These are phyloP conservation scores for Natrix natrix DNA, from an alignment of 2,797 vertebrate genomes.

Conservation along the genomic window DNA sequence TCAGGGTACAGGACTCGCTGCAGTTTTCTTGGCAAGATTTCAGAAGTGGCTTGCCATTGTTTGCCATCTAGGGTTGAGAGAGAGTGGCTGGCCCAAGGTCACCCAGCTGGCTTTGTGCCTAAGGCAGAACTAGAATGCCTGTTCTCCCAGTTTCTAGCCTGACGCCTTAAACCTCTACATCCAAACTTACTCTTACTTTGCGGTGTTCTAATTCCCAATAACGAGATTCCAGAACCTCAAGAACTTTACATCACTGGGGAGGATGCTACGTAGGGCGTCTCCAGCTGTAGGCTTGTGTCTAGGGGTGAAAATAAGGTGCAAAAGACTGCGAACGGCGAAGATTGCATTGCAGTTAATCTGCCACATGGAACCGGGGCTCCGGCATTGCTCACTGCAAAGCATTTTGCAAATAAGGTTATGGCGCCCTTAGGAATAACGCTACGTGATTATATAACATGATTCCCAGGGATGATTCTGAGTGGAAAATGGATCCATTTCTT, in stretches of 20 bases:
- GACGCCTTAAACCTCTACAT: neutral
- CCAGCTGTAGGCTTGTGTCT: neutral
- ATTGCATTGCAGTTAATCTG: neutral
- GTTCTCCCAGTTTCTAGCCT: neutral
- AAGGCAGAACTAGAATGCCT: neutral
- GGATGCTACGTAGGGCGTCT: no score
- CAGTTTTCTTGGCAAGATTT: neutral
- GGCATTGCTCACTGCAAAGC: neutral
- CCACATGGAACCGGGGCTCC: neutral
- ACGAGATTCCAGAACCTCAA: neutral
- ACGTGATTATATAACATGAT: neutral
- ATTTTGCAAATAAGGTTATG: neutral
- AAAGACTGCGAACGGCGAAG: neutral
- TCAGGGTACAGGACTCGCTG: neutral
- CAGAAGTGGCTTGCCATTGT: neutral
- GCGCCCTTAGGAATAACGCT: neutral
- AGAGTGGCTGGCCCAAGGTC: neutral
- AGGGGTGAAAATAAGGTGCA: neutral
- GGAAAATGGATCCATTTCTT: neutral
- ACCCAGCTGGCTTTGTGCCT: neutral
- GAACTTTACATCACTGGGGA: neutral
- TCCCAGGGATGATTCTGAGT: neutral
- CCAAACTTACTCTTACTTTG: neutral
- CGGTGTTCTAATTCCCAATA: neutral
- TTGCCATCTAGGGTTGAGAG: neutral